Evolutionary conservation across 1,140 invertebrate species (phyloP).

Genomic region (Drosophila guanche): DNA sequence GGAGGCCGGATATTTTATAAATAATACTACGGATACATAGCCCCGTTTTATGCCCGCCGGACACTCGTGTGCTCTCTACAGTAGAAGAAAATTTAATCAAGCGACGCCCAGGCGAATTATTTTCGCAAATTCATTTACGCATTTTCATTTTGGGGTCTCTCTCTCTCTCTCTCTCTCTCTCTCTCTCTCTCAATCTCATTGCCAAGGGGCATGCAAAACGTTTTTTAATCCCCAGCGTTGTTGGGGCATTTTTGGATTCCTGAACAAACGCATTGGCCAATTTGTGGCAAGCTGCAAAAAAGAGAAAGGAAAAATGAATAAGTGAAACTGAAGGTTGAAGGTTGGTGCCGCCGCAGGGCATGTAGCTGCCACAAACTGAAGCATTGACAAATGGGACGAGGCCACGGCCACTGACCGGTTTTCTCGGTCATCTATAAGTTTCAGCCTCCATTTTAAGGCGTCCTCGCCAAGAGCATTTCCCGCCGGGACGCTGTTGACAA

Average conservation of each 20-base stretch:
- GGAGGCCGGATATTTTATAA: constrained; percentile 39
- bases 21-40: constrained; percentile 56
- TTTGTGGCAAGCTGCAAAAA: constrained; percentile 39
- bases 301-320: constrained; percentile 37
- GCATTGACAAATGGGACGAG: constrained; percentile 56
- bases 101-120: constrained; percentile 57
- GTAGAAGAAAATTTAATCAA: constrained; percentile 67
- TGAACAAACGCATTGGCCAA: constrained; percentile 56
- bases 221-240: constrained; percentile 66
- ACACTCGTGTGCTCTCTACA: constrained; percentile 21
- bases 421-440: constrained; percentile 50
- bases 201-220: constrained; percentile 70
- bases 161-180: background rate
- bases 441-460: constrained; percentile 28
- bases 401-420: constrained; percentile 55
- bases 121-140: constrained; percentile 77
- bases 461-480: constrained; percentile 31
- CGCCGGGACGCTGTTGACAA: constrained; percentile 22
- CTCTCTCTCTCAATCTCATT: constrained; percentile 1
- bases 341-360: constrained; percentile 13
- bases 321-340: constrained; percentile 49
- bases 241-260: constrained; percentile 21
- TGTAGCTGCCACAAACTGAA: constrained; percentile 21
- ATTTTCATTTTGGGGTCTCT: constrained; percentile 44
- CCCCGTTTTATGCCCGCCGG: constrained; percentile 60